Evolutionary conservation across 1,140 invertebrate species (phyloP).

Genomic region (Drosophila elegans): DNA sequence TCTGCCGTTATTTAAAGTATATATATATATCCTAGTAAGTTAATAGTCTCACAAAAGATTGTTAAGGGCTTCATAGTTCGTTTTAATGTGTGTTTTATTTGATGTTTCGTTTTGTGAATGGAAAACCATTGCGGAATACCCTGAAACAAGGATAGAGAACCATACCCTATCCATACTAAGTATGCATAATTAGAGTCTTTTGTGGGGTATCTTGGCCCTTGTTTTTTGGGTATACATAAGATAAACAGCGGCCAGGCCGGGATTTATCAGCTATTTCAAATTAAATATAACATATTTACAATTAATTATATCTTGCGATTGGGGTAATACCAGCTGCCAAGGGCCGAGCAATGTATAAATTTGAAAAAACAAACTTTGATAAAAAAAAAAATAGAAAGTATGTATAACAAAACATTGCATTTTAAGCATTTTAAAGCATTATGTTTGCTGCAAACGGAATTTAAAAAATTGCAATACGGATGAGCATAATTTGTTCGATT

Average conservation of each 20-base stretch:
- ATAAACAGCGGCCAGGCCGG: conserved; percentile 70
- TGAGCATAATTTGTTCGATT: too few relatives aligned
- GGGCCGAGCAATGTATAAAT: conserved; percentile 9
- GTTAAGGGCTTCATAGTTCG: conserved; percentile 51
- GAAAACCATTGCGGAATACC: conserved; percentile 49
- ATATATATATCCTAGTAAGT: conserved; percentile 58
- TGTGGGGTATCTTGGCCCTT: conserved; percentile 40
- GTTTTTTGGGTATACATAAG: conserved; percentile 23
- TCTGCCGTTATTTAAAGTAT: conserved; percentile 48
- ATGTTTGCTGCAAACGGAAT: not conserved
- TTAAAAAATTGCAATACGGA: not conserved
- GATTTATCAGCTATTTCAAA: conserved; percentile 61
- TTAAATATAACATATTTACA: conserved; percentile 76
- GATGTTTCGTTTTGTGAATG: conserved; percentile 28
- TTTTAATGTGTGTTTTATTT: conserved; percentile 49
- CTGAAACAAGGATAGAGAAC: conserved; percentile 31
- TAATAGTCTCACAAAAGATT: conserved; percentile 79
- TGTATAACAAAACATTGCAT: conserved; percentile 9
- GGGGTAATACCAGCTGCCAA: conserved; percentile 31
- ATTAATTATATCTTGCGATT: conserved; percentile 39
- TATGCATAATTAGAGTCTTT: conserved; percentile 51
- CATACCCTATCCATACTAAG: conserved; percentile 64
- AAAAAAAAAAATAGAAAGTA: not conserved
- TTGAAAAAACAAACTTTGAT: conserved; percentile 23
- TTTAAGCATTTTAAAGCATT: conserved; percentile 1